Evolutionary conservation across 2,888 invertebrate genomes (phyloP), one percentile per base, ranked within the genome.

Genomic region (Lycophotia porphyrea): DNA sequence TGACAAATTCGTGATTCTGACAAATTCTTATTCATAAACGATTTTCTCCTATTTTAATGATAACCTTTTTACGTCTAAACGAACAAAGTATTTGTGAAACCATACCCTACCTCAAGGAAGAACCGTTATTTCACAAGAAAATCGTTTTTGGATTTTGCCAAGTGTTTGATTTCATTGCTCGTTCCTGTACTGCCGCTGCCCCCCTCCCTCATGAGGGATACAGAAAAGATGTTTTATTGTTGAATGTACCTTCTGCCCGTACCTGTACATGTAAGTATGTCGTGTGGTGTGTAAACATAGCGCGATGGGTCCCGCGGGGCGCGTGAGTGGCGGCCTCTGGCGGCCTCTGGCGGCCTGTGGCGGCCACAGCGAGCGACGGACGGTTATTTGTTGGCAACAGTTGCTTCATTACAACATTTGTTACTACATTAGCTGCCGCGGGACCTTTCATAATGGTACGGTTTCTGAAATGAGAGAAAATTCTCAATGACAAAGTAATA

Each of bases 331-430:
- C 31, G 52, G n/a, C 52, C 52, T n/a, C 27, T 7, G 27, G 31
- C 36, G 49, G 36, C 15, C 52, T n/a, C n/a, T 61, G 21, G 21
- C 31, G 52, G n/a, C 52, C 52, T n/a, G 15, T 7, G 27, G 31
- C 36, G 49, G 36, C 15, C 52, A n/a, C 9, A 1, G 31, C 21
- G 5, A 15, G 34, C 34, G 36, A 5, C n/a, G n/a, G 71, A 44
- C 49, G 34, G 27, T 9, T 49, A 72, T 60, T 42, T 47, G 55
- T 71, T 42, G 60, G 15, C 27, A 15, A 27, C 63, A 27, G 39
- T 58, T 34, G 18, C 36, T 64, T 81, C 55, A 75, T 74, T 74
- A 81, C 49, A 31, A 44, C 55, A 36, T 55, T 74, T 63, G 55
- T 44, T 31, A 74, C 36, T n/a, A 39, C 9, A 64, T 81, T 34